A percentile compares a stretch with the other conserved stretches of the same genome.
These are phyloP conservation scores for Conops quadrifasciatus DNA, from an alignment of 2,888 invertebrate genomes.

Conservation along the genomic window DNA sequence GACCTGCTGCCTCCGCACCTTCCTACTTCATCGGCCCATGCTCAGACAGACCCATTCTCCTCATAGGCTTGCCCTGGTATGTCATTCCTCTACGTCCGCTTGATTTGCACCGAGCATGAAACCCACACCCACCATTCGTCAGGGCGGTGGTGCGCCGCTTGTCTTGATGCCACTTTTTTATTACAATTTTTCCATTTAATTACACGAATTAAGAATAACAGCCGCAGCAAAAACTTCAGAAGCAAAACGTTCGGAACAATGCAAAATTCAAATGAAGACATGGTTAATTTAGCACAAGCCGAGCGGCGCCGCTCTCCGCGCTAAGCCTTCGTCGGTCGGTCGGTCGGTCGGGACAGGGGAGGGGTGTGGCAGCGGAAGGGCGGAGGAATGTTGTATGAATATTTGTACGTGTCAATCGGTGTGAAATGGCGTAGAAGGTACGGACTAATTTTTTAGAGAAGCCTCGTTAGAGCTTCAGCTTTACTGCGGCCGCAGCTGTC, in stretches of 20 bases:
- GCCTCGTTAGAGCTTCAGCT: slow-evolving; percentile 37
- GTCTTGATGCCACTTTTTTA: slow-evolving; percentile 45
- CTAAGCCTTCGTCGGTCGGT: no score
- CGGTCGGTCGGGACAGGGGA: no score
- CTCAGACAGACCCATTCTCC: slow-evolving; percentile 28
- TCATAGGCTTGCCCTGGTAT: slow-evolving; percentile 48
- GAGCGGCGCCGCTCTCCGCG: neutral
- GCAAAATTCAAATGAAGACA: slow-evolving; percentile 16
- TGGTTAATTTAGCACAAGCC: neutral
- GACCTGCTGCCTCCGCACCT: slow-evolving; percentile 7
- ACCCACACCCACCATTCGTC: slow-evolving; percentile 30
- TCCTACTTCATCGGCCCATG: slow-evolving; percentile 34
- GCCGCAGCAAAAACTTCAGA: slow-evolving; percentile 36
- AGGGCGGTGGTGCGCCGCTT: slow-evolving; percentile 41
- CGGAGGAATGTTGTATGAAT: slow-evolving; percentile 25
- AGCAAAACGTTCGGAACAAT: slow-evolving; percentile 19
- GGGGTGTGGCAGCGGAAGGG: slow-evolving; percentile 3
- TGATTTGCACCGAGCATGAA: slow-evolving; percentile 55
- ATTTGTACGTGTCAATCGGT: slow-evolving; percentile 36
- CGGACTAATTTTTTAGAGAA: slow-evolving; percentile 38
- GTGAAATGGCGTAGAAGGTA: slow-evolving; percentile 34
- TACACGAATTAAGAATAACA: slow-evolving; percentile 55
- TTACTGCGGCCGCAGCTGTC: neutral
- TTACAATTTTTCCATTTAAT: slow-evolving; percentile 52
- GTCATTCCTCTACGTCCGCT: slow-evolving; percentile 50